A percentile compares a stretch with the other conserved stretches of the same genome.
Conservation (phyloP, 2,797 vertebrate genomes). For the Cyclura pinguis region DNA sequence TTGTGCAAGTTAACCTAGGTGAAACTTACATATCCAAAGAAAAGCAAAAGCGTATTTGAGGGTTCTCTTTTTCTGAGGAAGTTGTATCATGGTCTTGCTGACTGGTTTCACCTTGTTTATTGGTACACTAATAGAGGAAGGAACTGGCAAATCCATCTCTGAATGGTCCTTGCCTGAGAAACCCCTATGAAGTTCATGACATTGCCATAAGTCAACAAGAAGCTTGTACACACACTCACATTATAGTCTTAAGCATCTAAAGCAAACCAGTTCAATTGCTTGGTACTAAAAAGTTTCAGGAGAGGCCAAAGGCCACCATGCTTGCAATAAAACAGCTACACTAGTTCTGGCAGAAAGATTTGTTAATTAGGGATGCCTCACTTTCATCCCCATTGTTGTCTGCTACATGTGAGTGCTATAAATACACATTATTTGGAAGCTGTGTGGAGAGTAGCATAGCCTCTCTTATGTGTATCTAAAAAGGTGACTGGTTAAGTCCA, state of each 20-base stretch:
- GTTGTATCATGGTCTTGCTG: slow-evolving; percentile 27
- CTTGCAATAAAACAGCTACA: slow-evolving; percentile 45
- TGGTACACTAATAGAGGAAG: slow-evolving; percentile 31
- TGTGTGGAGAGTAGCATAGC: background rate
- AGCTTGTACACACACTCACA: too few relatives aligned
- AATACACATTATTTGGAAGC: fast-evolving
- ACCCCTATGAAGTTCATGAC: too few relatives aligned
- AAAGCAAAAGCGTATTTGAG: background rate
- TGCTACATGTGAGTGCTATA: slow-evolving; percentile 24
- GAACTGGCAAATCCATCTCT: too few relatives aligned
- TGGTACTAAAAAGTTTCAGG: slow-evolving; percentile 11
- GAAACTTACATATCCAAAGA: background rate
- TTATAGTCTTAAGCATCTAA: slow-evolving; percentile 18
- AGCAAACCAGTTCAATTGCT: slow-evolving; percentile 27
- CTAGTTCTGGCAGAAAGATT: slow-evolving; percentile 15
- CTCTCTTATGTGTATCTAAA: background rate
- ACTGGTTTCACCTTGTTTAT: slow-evolving; percentile 25
- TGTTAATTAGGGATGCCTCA: background rate
- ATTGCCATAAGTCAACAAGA: too few relatives aligned
- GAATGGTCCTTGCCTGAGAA: too few relatives aligned
- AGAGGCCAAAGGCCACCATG: slow-evolving; percentile 37
- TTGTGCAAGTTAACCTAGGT: background rate
- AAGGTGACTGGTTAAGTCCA: background rate
- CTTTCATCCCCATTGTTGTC: background rate
- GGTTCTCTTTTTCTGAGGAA: slow-evolving; percentile 23